phyloP scores from a whole-genome alignment of 1,140 invertebrate genomes.

The Vollenhovia emeryi region DNA sequence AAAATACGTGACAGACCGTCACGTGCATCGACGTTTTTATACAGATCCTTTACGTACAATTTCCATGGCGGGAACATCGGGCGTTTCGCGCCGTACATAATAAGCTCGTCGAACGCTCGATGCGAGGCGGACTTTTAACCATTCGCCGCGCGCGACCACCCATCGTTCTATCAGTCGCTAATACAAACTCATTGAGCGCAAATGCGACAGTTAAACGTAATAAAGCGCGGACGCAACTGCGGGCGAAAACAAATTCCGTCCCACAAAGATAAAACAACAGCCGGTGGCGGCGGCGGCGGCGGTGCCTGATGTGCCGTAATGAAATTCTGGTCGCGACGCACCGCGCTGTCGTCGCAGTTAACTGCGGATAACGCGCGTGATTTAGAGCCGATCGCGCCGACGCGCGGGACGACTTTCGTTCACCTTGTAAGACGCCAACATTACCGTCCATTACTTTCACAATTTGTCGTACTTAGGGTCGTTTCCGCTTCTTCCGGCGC shows the following conservation, averaged over 20 bases:
- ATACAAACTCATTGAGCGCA: constrained; percentile 39
- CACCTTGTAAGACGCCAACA: constrained; percentile 19
- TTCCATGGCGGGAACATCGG: not conserved
- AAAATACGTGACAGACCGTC: not conserved
- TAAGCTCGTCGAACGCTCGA: not conserved
- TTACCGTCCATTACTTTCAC: constrained; percentile 30
- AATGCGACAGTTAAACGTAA: constrained; percentile 47
- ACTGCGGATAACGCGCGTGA: constrained; percentile 52
- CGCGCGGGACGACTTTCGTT: constrained; percentile 53
- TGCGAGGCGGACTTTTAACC: not conserved
- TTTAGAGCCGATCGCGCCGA: constrained; percentile 48
- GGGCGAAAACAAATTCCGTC: constrained; percentile 30
- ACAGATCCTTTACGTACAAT: not conserved
- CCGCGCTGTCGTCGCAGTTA: constrained; percentile 37
- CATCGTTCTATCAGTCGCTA: constrained; percentile 26
- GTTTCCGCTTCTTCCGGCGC: constrained; percentile 32
- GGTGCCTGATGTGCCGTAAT: constrained; percentile 35
- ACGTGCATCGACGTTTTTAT: not conserved
- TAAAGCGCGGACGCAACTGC: constrained; percentile 33
- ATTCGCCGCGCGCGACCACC: not conserved
- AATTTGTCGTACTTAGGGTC: constrained; percentile 52
- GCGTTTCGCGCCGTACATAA: not conserved
- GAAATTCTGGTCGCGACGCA: constrained; percentile 53
- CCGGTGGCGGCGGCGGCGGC: not conserved
- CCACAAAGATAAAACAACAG: constrained; percentile 30